These are phyloP conservation scores for Cryptocephalus moraei DNA, from an alignment of 2,888 invertebrate genomes.

Conservation along the genomic window DNA sequence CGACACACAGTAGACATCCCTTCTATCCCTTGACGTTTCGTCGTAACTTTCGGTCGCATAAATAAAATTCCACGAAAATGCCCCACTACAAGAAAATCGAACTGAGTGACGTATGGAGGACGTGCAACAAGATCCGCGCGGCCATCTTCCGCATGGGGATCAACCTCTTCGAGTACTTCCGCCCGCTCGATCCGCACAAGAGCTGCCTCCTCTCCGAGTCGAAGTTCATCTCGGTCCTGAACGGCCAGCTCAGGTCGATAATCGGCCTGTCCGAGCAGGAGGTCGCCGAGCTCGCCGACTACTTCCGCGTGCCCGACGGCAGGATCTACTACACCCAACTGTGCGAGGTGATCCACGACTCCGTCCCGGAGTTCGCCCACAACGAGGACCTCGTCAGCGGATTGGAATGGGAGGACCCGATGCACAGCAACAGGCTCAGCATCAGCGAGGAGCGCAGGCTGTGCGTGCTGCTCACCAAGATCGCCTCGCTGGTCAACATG, in stretches of 20 bases:
- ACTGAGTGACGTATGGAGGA: constrained; percentile 64
- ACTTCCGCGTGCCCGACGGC: constrained; percentile 72
- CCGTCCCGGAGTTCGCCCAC: constrained; percentile 43
- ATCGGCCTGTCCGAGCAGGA: constrained; percentile 63
- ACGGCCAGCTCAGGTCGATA: constrained; percentile 53
- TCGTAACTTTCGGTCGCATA: not conserved
- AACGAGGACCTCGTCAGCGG: constrained; percentile 43
- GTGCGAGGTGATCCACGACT: constrained; percentile 60
- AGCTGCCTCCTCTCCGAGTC: constrained; percentile 61
- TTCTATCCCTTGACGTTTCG: too few species aligned
- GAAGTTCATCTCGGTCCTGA: constrained; percentile 61
- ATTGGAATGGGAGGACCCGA: constrained; percentile 58
- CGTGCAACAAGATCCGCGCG: constrained; percentile 71
- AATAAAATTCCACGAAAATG: not conserved
- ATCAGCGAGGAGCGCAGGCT: constrained; percentile 56
- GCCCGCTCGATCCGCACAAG: constrained; percentile 55
- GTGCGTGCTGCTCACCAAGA: constrained; percentile 61
- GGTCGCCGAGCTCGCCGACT: constrained; percentile 62
- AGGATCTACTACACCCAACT: constrained; percentile 66
- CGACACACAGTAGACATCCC: too few species aligned
- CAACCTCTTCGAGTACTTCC: constrained; percentile 61
- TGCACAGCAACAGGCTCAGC: constrained; percentile 55
- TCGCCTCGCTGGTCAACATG: constrained; percentile 48
- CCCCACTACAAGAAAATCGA: constrained; percentile 31
- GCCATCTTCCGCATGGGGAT: constrained; percentile 63